These are phyloP conservation scores for Iphiclides podalirius DNA, from an alignment of 2,888 invertebrate species.

Conservation along the genomic window DNA sequence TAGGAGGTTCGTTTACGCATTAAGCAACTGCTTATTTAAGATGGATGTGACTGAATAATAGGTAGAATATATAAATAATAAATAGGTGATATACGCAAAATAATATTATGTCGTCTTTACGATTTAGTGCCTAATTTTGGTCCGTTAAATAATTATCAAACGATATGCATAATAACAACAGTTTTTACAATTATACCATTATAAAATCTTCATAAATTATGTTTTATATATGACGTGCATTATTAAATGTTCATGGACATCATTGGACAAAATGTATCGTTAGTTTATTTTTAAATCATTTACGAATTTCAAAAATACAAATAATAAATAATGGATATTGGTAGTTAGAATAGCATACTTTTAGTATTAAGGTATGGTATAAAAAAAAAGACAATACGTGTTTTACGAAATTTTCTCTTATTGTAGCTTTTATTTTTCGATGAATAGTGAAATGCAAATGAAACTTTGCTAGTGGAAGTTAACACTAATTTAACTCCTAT, in stretches of 20 bases:
- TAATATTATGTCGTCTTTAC: conserved; percentile 37
- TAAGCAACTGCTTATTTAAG: conserved; percentile 58
- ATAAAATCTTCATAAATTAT: too few relatives aligned
- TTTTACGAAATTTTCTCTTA: conserved; percentile 66
- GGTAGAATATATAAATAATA: conserved; percentile 44
- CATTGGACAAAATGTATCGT: too few relatives aligned
- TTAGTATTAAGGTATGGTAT: conserved; percentile 45
- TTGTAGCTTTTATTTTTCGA: conserved; percentile 45
- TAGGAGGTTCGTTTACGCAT: conserved; percentile 58
- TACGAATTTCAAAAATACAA: not conserved
- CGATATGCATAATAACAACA: too few relatives aligned
- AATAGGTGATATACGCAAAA: conserved; percentile 32
- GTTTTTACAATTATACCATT: too few relatives aligned
- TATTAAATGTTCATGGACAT: too few relatives aligned
- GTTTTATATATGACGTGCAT: too few relatives aligned
- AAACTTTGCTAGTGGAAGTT: not conserved
- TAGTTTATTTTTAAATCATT: too few relatives aligned
- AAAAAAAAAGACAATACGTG: conserved; percentile 74
- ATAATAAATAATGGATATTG: conserved; percentile 12
- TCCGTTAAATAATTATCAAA: not conserved
- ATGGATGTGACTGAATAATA: conserved; percentile 75
- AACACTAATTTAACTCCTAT: not conserved
- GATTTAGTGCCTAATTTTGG: conserved; percentile 28
- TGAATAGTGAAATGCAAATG: conserved; percentile 18
- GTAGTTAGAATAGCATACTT: conserved; percentile 13